Evolutionary conservation across 2,888 invertebrate species (phyloP), one percentile per base, ranked within the genome.

Genomic region (Eremobia ochroleuca): DNA sequence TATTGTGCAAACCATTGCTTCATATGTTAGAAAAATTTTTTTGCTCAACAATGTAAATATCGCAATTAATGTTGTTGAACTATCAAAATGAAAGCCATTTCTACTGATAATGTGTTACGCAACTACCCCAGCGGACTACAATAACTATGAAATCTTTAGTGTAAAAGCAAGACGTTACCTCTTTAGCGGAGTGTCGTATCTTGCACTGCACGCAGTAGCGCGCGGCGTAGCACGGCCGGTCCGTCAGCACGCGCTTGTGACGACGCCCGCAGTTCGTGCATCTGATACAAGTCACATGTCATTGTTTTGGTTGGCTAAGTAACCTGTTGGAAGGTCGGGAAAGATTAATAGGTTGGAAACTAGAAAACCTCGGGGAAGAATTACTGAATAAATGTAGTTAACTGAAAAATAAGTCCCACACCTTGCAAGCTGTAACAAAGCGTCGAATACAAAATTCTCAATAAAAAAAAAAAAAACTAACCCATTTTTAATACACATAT

Each of bases 201-300:
- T 98, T 98, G 96, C 99, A 99, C 91, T 98, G 98, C 85, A 98
- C 97, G 97, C 99, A 99, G 96, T 98, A 98, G 31, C 99, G 97
- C 70, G 99, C 99, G 81, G 99, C 99, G 95, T 99, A 99, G 95
- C 98, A 98, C 83, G 99, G 99, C 92, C 99, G 97, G 87, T 98
- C 98, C 37, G 99, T 98, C 92, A 98, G 97, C 89, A 98, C 98
- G 86, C 99, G 98, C 93, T 98, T 98, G 96, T 99, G 99, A 62
- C 99, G 98, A 37, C 98, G 97, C 8, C 98, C 98, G 96, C 99
- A 99, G 95, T 99, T 98, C 92, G 99, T 99, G 97, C 99, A 99
- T 91, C 99, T 98, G 82, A 59, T 71, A 76, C 80, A 69, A 78
- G 34, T 25, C 37, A 81, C 40, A 73, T 18, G 21, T 9, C 18